These are phyloP conservation scores for Caretta caretta DNA, from an alignment of 2,113 vertebrate species.

Conservation along the genomic window DNA sequence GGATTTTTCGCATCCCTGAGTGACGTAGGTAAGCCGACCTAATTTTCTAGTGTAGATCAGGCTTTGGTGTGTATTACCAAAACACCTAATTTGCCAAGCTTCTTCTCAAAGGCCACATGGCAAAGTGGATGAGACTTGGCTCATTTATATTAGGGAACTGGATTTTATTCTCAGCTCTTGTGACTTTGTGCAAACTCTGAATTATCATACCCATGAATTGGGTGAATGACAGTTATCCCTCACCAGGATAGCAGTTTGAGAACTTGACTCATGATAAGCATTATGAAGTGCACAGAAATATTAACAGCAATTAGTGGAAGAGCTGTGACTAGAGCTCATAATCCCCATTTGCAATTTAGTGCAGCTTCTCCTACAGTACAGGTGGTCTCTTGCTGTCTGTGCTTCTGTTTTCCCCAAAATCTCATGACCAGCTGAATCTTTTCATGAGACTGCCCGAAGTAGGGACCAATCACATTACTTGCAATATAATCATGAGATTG, in stretches of 20 bases:
- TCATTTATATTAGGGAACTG: not conserved
- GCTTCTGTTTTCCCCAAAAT: constrained; percentile 13
- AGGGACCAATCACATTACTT: constrained; percentile 50
- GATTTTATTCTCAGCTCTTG: not conserved
- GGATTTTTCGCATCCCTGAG: not conserved
- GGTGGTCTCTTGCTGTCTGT: not conserved
- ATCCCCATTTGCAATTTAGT: not conserved
- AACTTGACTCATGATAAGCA: not conserved
- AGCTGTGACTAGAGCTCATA: not conserved
- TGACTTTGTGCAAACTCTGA: not conserved
- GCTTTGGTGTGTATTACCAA: not conserved
- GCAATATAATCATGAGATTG: constrained; percentile 45
- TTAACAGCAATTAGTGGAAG: not conserved
- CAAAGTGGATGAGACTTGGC: not conserved
- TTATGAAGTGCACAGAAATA: fast-evolving
- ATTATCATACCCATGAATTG: not conserved
- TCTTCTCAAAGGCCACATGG: not conserved
- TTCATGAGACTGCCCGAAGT: constrained; percentile 22
- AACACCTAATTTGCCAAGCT: not conserved
- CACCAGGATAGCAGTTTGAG: fast-evolving
- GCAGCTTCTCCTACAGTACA: not conserved
- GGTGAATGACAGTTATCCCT: not conserved
- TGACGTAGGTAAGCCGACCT: not conserved
- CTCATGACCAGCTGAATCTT: constrained; percentile 53
- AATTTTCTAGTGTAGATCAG: not conserved